phyloP scores from a whole-genome alignment of 2,113 vertebrate genomes.

The Misgurnus mizolepis region DNA sequence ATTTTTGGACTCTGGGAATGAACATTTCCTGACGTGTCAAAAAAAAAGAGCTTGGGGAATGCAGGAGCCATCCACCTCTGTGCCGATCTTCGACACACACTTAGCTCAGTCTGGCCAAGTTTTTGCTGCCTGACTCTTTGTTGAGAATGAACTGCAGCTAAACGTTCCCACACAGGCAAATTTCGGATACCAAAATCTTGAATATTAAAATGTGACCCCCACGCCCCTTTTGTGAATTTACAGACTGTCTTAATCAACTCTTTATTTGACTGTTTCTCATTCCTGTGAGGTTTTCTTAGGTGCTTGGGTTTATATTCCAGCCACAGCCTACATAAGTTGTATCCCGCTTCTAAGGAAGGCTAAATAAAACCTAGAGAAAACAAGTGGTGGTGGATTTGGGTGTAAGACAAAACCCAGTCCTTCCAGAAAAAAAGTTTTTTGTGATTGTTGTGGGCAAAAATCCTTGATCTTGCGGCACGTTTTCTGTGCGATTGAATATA shows the following conservation, averaged over 20 bases:
- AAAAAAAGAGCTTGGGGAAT: background rate
- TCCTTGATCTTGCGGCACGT: too few species aligned
- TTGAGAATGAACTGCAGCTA: background rate
- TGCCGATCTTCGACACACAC: background rate
- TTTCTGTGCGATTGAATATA: too few species aligned
- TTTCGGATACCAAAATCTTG: background rate
- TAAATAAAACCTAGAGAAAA: constrained; percentile 50
- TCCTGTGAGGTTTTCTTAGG: background rate
- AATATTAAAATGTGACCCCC: background rate
- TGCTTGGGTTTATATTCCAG: constrained; percentile 3
- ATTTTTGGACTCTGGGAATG: constrained; percentile 1
- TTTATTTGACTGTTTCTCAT: background rate
- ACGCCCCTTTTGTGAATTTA: background rate
- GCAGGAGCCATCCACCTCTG: background rate
- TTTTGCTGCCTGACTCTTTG: background rate
- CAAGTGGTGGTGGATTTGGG: constrained; percentile 28
- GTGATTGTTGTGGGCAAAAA: too few species aligned
- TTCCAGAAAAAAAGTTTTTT: too few species aligned
- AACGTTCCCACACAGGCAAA: too few species aligned
- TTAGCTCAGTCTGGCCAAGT: background rate
- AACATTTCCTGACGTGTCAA: constrained; percentile 34
- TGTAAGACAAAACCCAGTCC: background rate
- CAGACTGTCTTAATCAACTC: constrained; percentile 17
- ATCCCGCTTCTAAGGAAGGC: background rate
- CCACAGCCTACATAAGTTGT: background rate